Conservation (phyloP, 2,113 vertebrate genomes). For the Ceyx cyanopectus region DNA sequence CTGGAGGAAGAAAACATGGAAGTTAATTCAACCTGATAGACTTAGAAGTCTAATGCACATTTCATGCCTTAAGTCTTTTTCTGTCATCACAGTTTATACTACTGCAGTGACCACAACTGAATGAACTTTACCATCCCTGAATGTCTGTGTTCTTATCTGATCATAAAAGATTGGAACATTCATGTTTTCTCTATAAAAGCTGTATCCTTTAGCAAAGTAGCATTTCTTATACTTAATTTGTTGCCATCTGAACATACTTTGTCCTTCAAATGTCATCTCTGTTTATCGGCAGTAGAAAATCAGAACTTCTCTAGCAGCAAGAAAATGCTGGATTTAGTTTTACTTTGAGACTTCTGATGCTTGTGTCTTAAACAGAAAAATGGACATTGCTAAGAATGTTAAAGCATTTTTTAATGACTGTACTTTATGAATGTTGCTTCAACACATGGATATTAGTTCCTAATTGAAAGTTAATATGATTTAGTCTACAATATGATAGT, state of each 20-base stretch:
- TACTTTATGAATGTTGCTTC: background rate
- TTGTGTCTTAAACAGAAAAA: background rate
- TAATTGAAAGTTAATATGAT: background rate
- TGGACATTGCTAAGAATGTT: background rate
- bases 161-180: background rate
- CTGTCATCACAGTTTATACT: background rate
- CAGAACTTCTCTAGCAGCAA: background rate
- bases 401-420: background rate
- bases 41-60: background rate
- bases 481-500: background rate
- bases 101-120: background rate
- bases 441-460: background rate
- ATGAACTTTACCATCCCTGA: background rate
- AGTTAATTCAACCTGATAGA: background rate
- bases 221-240: background rate
- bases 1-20: background rate
- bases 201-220: background rate
- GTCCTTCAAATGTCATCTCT: background rate
- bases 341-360: background rate
- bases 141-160: background rate
- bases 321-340: background rate
- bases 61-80: background rate
- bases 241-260: background rate
- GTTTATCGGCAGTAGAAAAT: background rate
- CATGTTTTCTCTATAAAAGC: background rate